A percentile compares a stretch with the other conserved stretches of the same genome.
These are phyloP conservation scores for Parazoanthus atlanticus DNA, from an alignment of 92 coral and sea anemone genomes.

Conservation along the genomic window DNA sequence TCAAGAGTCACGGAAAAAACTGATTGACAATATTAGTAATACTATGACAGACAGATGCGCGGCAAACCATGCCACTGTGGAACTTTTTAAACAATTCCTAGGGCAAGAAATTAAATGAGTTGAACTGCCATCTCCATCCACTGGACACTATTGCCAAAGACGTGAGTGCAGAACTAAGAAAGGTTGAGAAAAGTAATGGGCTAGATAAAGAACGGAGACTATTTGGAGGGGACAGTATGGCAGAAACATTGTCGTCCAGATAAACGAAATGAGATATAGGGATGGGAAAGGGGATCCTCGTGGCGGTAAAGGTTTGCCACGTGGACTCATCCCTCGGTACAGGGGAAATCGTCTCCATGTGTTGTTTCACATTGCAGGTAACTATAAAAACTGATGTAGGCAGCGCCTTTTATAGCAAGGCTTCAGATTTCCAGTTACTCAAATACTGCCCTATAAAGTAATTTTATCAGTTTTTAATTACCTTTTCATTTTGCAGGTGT, in stretches of 20 bases:
- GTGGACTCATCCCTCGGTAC: conserved; percentile 28
- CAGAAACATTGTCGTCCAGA: neutral
- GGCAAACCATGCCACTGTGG: conserved; percentile 18
- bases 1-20: neutral
- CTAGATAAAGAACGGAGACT: neutral
- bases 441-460: too few relatives aligned
- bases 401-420: too few relatives aligned
- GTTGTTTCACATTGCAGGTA: conserved; percentile 21
- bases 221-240: conserved; percentile 22
- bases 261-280: neutral
- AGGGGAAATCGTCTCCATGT: conserved; percentile 18
- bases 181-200: neutral
- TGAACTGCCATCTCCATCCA: conserved; percentile 39
- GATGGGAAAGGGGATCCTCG: conserved; percentile 19
- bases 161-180: conserved; percentile 3
- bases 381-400: too few relatives aligned
- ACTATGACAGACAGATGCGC: conserved; percentile 13
- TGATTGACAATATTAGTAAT: conserved; percentile 25
- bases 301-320: conserved; percentile 13
- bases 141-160: conserved; percentile 16
- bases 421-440: too few relatives aligned
- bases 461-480: too few relatives aligned
- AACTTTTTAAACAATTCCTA: conserved; percentile 2
- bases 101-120: neutral
- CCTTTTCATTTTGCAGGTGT: too few relatives aligned